Conservation (phyloP, 2,113 vertebrate genomes). For the Tragelaphus imberbis region DNA sequence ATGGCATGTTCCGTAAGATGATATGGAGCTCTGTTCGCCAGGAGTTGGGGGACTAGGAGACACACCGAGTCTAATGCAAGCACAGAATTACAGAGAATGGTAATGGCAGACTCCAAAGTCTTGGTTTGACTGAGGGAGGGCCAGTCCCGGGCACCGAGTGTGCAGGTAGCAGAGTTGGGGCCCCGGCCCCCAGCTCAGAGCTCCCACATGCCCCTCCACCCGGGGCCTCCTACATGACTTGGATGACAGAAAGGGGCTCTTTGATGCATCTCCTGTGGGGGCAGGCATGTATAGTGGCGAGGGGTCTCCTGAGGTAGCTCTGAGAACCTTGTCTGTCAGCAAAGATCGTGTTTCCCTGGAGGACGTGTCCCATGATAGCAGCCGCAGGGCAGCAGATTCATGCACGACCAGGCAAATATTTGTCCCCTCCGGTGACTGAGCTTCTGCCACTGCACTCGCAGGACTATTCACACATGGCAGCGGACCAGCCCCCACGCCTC, state of each 20-base stretch:
- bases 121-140: neutral
- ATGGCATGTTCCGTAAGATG: neutral
- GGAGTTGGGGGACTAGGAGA: neutral
- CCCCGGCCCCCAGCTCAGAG: neutral
- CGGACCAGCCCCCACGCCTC: neutral
- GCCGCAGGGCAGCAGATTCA: neutral
- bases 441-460: neutral
- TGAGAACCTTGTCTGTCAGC: neutral
- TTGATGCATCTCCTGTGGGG: neutral
- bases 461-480: constrained; percentile 2
- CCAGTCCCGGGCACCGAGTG: accelerated
- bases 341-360: constrained; percentile 15
- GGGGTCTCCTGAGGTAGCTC: neutral
- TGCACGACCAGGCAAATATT: constrained; percentile 19
- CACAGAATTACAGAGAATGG: neutral
- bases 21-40: neutral
- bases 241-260: neutral
- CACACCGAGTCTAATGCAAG: neutral
- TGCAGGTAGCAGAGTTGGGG: neutral
- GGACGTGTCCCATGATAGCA: neutral
- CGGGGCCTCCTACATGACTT: neutral
- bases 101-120: neutral
- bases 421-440: constrained; percentile 35
- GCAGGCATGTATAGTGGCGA: neutral
- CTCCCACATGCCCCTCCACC: neutral